These are phyloP conservation scores for Apus apus DNA, from an alignment of 2,113 vertebrate species.

Conservation along the genomic window DNA sequence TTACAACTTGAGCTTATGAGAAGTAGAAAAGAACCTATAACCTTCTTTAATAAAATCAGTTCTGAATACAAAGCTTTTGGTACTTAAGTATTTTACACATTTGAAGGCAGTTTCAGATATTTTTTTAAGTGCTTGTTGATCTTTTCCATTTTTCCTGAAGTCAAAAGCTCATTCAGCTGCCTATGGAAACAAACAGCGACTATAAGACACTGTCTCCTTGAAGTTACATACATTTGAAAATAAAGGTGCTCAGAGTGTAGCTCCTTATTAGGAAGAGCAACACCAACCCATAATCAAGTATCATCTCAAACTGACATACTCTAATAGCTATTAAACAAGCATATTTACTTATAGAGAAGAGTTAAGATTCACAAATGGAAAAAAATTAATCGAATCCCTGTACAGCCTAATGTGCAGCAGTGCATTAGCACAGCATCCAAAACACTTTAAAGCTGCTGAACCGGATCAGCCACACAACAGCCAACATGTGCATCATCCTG, in stretches of 20 bases:
- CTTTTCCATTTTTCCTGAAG: background rate
- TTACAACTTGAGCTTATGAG: background rate
- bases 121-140: background rate
- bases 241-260: background rate
- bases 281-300: background rate
- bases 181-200: background rate
- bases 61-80: background rate
- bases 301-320: background rate
- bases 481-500: slow-evolving; percentile 10
- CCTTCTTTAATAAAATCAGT: background rate
- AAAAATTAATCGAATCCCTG: background rate
- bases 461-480: background rate
- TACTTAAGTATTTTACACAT: background rate
- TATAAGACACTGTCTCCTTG: background rate
- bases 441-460: slow-evolving; percentile 29
- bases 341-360: background rate
- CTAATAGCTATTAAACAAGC: background rate
- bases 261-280: background rate
- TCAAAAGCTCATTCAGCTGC: background rate
- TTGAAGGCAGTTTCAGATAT: background rate
- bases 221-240: background rate
- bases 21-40: background rate
- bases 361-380: background rate
- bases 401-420: background rate
- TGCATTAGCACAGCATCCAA: background rate